These are phyloP conservation scores for Scleropages formosus DNA, from an alignment of 2,797 vertebrate genomes.

Conservation along the genomic window DNA sequence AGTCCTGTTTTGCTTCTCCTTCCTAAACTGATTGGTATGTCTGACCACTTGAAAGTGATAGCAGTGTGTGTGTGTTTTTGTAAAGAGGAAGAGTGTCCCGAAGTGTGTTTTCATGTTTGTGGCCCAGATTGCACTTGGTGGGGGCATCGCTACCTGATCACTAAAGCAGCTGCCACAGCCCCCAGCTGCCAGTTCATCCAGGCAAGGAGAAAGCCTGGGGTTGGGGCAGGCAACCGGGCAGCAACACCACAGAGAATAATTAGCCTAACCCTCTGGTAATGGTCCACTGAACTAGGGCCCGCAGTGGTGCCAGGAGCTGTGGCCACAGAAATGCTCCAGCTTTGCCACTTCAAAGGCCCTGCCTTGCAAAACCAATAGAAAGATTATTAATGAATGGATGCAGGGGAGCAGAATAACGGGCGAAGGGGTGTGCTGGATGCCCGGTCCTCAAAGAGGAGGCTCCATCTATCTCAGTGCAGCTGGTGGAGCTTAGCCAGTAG, in stretches of 20 bases:
- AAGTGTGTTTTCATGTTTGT: slow-evolving; percentile 1
- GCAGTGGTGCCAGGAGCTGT: not conserved
- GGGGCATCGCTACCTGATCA: not conserved
- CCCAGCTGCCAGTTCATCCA: too few species aligned
- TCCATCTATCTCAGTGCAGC: slow-evolving; percentile 39
- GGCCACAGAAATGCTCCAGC: not conserved
- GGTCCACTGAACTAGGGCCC: slow-evolving; percentile 35
- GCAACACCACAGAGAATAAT: slow-evolving; percentile 37
- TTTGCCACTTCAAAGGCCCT: not conserved
- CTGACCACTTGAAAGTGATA: slow-evolving; percentile 1
- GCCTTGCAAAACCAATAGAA: not conserved
- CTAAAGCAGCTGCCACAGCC: not conserved
- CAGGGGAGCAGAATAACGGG: not conserved
- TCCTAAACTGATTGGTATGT: not conserved
- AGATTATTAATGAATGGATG: slow-evolving; percentile 10
- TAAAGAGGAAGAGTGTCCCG: not conserved
- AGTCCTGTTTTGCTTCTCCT: not conserved
- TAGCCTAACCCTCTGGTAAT: slow-evolving; percentile 40
- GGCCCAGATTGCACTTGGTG: not conserved
- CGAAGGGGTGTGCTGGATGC: not conserved
- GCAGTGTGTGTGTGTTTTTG: not conserved
- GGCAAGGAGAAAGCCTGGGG: not conserved
- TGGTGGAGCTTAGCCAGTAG: slow-evolving; percentile 61
- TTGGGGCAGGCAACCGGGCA: slow-evolving; percentile 28
- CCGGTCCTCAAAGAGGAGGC: not conserved